Percentiles rank a stretch among this genome's conserved stretches.
Evolutionary conservation across 2,113 vertebrate genomes (phyloP).

Genomic region (Eonycteris spelaea): DNA sequence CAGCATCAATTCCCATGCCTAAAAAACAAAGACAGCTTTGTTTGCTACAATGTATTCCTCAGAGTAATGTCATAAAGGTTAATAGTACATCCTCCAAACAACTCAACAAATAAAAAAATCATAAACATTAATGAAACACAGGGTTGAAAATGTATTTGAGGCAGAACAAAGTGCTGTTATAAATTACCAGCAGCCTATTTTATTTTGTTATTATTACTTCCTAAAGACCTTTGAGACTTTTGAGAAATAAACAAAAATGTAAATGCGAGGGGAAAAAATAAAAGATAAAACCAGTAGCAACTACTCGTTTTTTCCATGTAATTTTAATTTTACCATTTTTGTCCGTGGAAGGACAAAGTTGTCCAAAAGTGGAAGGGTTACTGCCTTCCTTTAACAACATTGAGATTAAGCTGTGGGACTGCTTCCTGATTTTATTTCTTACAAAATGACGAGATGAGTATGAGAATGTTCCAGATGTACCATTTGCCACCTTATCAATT

Average conservation of each 20-base stretch:
- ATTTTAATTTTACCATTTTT: slow-evolving; percentile 25
- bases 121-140: slow-evolving; percentile 15
- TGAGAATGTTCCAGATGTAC: not conserved
- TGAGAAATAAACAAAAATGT: slow-evolving; percentile 27
- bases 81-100: not conserved
- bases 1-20: not conserved
- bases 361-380: not conserved
- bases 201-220: slow-evolving; percentile 43
- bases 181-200: slow-evolving; percentile 29
- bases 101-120: slow-evolving; percentile 4
- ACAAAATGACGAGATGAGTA: not conserved
- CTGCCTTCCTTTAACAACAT: not conserved
- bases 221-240: not conserved
- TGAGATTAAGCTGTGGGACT: not conserved
- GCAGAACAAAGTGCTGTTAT: not conserved
- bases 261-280: not conserved
- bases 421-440: not conserved
- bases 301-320: not conserved
- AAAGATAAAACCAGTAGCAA: not conserved
- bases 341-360: not conserved
- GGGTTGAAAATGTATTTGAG: slow-evolving; percentile 18
- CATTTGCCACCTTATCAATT: not conserved
- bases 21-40: not conserved
- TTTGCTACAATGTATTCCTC: not conserved
- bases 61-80: slow-evolving; percentile 23